These are phyloP conservation scores for Eristalis intricaria DNA, from an alignment of 2,888 invertebrate species.

Conservation along the genomic window DNA sequence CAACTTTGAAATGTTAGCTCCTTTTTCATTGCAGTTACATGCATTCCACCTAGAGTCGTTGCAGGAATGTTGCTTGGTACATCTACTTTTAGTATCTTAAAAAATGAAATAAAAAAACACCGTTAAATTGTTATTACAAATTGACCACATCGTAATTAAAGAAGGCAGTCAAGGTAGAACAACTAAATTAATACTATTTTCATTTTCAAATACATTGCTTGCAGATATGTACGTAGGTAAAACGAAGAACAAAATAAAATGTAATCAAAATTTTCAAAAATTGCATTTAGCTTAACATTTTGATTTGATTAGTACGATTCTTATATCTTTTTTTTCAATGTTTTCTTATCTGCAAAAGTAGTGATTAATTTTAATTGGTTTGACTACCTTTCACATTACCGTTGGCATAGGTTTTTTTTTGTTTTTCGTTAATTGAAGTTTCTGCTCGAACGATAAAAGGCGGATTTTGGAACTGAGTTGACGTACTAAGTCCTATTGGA, in stretches of 20 bases:
- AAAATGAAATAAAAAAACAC: neutral
- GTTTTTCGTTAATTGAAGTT: slow-evolving; percentile 85
- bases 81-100: slow-evolving; percentile 27
- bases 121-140: neutral
- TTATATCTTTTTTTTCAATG: too few species aligned
- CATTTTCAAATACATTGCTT: neutral
- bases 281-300: neutral
- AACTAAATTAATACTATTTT: neutral
- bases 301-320: too few species aligned
- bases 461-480: slow-evolving; percentile 92
- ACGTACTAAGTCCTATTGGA: slow-evolving; percentile 41
- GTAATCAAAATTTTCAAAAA: neutral
- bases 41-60: slow-evolving; percentile 31
- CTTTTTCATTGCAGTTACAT: slow-evolving; percentile 7
- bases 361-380: slow-evolving; percentile 2
- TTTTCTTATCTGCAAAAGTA: neutral
- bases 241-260: neutral
- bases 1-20: slow-evolving; percentile 4
- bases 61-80: slow-evolving; percentile 10
- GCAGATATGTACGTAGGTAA: too few species aligned
- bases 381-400: slow-evolving; percentile 11
- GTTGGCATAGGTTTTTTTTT: slow-evolving; percentile 51
- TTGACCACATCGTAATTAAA: neutral
- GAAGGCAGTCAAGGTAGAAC: neutral
- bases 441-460: slow-evolving; percentile 87